A percentile compares a stretch with the other conserved stretches of the same genome.
These are phyloP conservation scores for Gadus macrocephalus DNA, from an alignment of 2,113 vertebrate genomes.

Conservation along the genomic window DNA sequence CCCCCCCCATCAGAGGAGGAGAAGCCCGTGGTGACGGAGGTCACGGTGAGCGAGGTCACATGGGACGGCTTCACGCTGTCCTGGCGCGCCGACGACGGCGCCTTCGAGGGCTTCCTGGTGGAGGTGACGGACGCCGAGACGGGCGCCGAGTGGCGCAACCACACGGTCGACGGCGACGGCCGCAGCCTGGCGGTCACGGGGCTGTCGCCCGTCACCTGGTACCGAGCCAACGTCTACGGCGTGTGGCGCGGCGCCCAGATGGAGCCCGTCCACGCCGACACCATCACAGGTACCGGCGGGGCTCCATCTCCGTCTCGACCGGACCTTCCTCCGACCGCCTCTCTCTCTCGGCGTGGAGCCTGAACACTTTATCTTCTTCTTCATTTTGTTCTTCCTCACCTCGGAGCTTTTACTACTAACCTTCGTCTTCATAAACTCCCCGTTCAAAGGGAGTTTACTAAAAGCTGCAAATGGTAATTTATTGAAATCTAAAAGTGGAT, in stretches of 20 bases:
- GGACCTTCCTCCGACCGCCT: no score
- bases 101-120: constrained; percentile 82
- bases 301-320: no score
- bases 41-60: constrained; percentile 75
- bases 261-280: constrained; percentile 76
- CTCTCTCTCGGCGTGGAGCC: no score
- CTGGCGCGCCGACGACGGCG: constrained; percentile 79
- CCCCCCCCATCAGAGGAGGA: constrained; percentile 74
- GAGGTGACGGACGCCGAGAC: constrained; percentile 79
- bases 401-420: no score
- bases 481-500: no score
- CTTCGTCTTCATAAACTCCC: no score
- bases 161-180: constrained; percentile 73
- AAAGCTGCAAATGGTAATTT: no score
- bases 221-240: constrained; percentile 78
- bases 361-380: no score
- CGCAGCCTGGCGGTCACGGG: constrained; percentile 71
- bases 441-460: no score
- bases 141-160: constrained; percentile 59
- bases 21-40: constrained; percentile 77
- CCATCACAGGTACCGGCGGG: constrained; percentile 74
- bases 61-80: constrained; percentile 89
- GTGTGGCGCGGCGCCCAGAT: constrained; percentile 72
- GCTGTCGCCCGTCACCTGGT: constrained; percentile 79
- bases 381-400: no score